Evolutionary conservation across 2,888 invertebrate genomes (phyloP).

Genomic region (Cephus runcator): DNA sequence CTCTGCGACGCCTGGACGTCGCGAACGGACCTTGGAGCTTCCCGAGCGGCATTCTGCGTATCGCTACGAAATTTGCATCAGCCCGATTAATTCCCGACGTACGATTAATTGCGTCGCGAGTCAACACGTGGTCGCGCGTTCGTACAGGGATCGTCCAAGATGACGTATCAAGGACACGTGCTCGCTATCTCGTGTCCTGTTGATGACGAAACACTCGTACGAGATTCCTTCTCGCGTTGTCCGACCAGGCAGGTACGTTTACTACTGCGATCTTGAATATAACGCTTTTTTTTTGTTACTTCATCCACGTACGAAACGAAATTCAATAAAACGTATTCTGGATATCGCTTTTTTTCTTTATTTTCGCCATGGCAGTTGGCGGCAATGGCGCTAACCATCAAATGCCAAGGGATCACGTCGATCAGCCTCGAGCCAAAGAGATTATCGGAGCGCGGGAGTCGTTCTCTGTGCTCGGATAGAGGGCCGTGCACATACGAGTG

Average conservation of each 20-base stretch:
- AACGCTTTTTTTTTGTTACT: not conserved
- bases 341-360: not conserved
- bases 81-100: not conserved
- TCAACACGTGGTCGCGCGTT: not conserved
- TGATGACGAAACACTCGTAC: not conserved
- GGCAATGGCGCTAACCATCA: not conserved
- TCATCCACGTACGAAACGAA: not conserved
- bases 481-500: conserved; percentile 40
- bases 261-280: not conserved
- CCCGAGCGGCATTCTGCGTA: not conserved
- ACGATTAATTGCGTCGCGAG: not conserved
- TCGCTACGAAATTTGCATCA: not conserved
- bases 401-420: conserved; percentile 29
- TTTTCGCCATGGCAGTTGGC: not conserved
- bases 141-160: not conserved
- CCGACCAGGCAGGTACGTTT: not conserved
- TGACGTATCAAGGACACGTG: not conserved
- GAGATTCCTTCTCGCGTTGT: not conserved
- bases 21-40: not conserved
- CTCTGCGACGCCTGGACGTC: not conserved
- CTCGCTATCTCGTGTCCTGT: not conserved
- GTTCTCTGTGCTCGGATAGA: conserved; percentile 30
- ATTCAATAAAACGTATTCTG: not conserved
- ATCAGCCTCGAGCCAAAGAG: conserved; percentile 39
- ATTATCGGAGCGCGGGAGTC: conserved; percentile 55